Conservation (phyloP, 2,113 vertebrate genomes). For the Ascaphus truei region DNA sequence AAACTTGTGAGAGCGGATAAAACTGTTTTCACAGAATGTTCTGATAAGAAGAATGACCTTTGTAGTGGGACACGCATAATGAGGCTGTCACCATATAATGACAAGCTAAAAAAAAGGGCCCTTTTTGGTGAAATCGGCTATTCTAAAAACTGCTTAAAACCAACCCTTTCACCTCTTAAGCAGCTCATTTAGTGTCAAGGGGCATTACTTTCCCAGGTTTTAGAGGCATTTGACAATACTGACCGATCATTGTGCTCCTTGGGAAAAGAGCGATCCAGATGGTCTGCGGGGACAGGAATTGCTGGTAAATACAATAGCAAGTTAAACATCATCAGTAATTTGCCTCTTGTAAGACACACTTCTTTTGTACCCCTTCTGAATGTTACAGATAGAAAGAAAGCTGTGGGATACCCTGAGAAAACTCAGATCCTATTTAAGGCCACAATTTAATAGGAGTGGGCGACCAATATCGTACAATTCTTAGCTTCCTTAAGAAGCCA, state of each 20-base stretch:
- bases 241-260: conserved; percentile 56
- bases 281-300: conserved; percentile 60
- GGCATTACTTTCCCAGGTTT: conserved; percentile 57
- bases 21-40: too few species aligned
- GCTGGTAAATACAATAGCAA: conserved; percentile 59
- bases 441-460: conserved; percentile 7
- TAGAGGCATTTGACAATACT: conserved; percentile 46
- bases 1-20: too few species aligned
- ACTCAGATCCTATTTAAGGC: conserved; percentile 64
- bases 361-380: conserved; percentile 72
- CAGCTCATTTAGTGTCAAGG: conserved; percentile 57
- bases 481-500: background rate
- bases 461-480: background rate
- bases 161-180: conserved; percentile 14
- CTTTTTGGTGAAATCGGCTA: conserved; percentile 3
- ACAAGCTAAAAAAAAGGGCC: background rate
- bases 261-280: conserved; percentile 75
- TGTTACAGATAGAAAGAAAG: conserved; percentile 69
- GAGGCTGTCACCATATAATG: too few species aligned
- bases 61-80: too few species aligned
- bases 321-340: conserved; percentile 81
- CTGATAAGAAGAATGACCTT: too few species aligned
- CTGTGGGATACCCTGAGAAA: conserved; percentile 82
- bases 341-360: conserved; percentile 88
- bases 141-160: conserved; percentile 8